phyloP scores from a whole-genome alignment of 2,113 vertebrate genomes.

The Otolemur garnettii region DNA sequence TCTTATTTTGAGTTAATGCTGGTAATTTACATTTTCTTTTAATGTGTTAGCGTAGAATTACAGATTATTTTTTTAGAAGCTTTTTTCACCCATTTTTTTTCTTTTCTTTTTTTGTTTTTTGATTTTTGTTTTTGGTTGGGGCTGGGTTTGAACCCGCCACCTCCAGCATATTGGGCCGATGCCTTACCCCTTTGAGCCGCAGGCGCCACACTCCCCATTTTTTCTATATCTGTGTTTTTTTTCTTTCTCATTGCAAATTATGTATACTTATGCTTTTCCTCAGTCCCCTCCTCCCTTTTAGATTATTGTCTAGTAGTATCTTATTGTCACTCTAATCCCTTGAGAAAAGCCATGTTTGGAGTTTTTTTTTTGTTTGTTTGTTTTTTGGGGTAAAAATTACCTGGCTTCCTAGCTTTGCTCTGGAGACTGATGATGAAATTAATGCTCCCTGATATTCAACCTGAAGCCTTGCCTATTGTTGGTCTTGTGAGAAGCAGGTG shows the following conservation, averaged over 20 bases:
- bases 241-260: neutral
- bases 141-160: too few species aligned
- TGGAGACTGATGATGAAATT: slow-evolving; percentile 11
- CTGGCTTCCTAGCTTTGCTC: neutral
- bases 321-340: neutral
- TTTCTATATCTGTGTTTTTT: neutral
- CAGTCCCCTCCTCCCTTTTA: neutral
- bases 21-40: slow-evolving; percentile 13
- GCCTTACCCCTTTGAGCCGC: too few species aligned
- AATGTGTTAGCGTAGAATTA: slow-evolving; percentile 34
- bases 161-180: too few species aligned
- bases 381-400: neutral
- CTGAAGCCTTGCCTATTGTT: neutral
- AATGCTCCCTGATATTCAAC: slow-evolving; percentile 20
- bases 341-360: neutral
- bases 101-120: too few species aligned
- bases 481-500: slow-evolving; percentile 12
- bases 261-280: neutral
- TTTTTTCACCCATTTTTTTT: neutral
- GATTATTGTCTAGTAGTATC: slow-evolving; percentile 16
- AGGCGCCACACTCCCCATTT: neutral
- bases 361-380: neutral
- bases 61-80: neutral
- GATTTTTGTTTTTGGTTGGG: too few species aligned
- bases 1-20: neutral